Percentiles rank a stretch among this genome's conserved stretches.
Evolutionary conservation across 2,888 invertebrate species (phyloP).

Genomic region (Xylota sylvarum): DNA sequence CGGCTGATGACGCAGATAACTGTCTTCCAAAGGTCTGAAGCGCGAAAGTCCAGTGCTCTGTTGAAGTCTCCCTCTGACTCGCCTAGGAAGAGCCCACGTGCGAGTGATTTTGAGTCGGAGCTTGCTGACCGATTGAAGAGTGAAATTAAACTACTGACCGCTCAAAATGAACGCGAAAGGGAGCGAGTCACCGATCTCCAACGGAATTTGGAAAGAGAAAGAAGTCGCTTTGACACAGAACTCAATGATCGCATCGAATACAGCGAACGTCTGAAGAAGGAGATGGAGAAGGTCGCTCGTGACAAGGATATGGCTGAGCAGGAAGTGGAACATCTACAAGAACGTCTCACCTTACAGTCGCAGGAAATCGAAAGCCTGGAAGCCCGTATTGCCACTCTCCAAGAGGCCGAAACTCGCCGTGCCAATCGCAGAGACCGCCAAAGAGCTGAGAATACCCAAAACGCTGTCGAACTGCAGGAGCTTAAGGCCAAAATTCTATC

Average conservation of each 20-base stretch:
- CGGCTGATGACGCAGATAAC: constrained; percentile 85
- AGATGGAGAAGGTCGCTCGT: constrained; percentile 83
- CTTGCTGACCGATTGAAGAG: constrained; percentile 85
- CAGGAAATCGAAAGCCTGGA: constrained; percentile 86
- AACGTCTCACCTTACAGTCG: constrained; percentile 82
- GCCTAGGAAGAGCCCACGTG: constrained; percentile 82
- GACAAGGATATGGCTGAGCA: constrained; percentile 83
- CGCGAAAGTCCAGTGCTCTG: constrained; percentile 81
- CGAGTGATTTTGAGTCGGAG: constrained; percentile 85
- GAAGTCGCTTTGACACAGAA: constrained; percentile 84
- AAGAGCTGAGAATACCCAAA: constrained; percentile 82
- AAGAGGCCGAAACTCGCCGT: constrained; percentile 83
- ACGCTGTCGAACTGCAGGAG: constrained; percentile 82
- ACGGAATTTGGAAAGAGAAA: constrained; percentile 84
- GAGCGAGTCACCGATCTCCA: constrained; percentile 85
- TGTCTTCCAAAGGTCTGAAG: constrained; percentile 83
- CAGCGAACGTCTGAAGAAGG: constrained; percentile 83
- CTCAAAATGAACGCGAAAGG: constrained; percentile 86
- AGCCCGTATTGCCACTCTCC: constrained; percentile 84
- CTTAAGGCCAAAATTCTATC: constrained; percentile 80
- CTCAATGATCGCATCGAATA: constrained; percentile 84
- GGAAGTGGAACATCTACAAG: constrained; percentile 83
- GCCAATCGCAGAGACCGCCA: constrained; percentile 82
- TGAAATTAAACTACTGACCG: constrained; percentile 86
- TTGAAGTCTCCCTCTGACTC: constrained; percentile 84